Evolutionary conservation across 1,140 invertebrate genomes (phyloP).

Genomic region (Drosophila tsacasi): DNA sequence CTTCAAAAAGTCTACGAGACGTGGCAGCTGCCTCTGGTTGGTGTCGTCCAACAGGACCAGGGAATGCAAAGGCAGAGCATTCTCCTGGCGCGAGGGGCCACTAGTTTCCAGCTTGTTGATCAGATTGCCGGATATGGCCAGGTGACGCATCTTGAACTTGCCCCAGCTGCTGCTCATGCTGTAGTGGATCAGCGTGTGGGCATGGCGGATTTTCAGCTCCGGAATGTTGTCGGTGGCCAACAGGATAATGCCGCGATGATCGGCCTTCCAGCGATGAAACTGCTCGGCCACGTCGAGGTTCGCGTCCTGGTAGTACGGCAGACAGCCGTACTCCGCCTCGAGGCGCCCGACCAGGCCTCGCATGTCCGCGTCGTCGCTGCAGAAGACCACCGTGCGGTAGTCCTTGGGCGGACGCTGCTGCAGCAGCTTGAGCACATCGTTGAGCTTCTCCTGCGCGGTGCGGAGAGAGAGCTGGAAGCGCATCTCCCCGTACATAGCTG

Average conservation of each 20-base stretch:
- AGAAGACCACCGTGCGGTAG: slow-evolving; percentile 49
- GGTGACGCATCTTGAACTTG: slow-evolving; percentile 55
- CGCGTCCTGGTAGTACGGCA: slow-evolving; percentile 55
- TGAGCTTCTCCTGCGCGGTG: neutral
- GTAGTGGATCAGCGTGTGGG: slow-evolving; percentile 53
- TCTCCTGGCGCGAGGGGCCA: rapidly evolving
- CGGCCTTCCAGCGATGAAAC: slow-evolving; percentile 31
- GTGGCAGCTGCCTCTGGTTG: slow-evolving; percentile 54
- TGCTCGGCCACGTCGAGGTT: slow-evolving; percentile 15
- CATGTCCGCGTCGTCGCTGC: slow-evolving; percentile 47
- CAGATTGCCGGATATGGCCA: slow-evolving; percentile 33
- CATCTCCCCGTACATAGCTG: slow-evolving; percentile 50
- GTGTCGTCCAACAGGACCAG: slow-evolving; percentile 49
- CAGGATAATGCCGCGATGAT: slow-evolving; percentile 23
- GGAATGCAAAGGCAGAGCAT: slow-evolving; percentile 5
- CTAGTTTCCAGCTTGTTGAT: slow-evolving; percentile 11
- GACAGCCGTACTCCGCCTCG: slow-evolving; percentile 14
- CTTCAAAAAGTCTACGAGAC: slow-evolving; percentile 55
- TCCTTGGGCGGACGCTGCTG: slow-evolving; percentile 32
- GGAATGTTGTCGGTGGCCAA: slow-evolving; percentile 64
- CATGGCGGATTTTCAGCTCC: slow-evolving; percentile 51
- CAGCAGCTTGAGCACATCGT: slow-evolving; percentile 20
- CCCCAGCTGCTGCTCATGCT: slow-evolving; percentile 52
- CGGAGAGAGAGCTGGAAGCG: slow-evolving; percentile 19
- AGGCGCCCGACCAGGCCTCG: neutral